phyloP scores from a whole-genome alignment of 2,888 invertebrate genomes.

The Drosophila multiciliata region DNA sequence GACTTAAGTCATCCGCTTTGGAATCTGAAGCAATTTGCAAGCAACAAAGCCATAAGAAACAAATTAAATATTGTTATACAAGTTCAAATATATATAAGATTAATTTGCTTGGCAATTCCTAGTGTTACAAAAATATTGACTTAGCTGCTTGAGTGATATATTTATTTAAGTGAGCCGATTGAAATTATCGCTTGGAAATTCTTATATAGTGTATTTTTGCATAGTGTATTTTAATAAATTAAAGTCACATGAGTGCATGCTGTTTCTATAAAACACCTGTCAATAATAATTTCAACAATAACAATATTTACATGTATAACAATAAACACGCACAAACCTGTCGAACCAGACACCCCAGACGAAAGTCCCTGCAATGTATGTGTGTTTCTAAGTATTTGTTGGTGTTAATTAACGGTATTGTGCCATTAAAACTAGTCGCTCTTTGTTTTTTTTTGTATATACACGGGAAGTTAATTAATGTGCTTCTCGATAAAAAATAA shows the following conservation, averaged over 20 bases:
- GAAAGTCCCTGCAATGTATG: slow-evolving; percentile 27
- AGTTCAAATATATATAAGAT: not conserved
- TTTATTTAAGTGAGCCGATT: not conserved
- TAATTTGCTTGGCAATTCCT: not conserved
- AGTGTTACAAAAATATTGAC: not conserved
- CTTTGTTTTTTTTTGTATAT: not conserved
- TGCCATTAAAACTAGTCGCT: slow-evolving; percentile 30
- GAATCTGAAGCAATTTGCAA: not conserved
- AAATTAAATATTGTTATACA: not conserved
- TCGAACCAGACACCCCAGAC: slow-evolving; percentile 49
- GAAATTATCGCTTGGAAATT: not conserved
- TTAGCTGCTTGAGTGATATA: not conserved
- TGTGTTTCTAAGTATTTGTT: slow-evolving; percentile 3
- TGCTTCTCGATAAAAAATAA: slow-evolving; percentile 8
- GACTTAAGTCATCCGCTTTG: not conserved
- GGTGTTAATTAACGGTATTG: slow-evolving; percentile 34
- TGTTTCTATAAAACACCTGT: slow-evolving; percentile 43
- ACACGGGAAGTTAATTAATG: not conserved
- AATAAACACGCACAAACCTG: slow-evolving; percentile 55
- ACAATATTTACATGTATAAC: slow-evolving; percentile 10
- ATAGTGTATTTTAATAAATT: not conserved
- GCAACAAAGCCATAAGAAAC: not conserved
- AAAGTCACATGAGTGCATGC: slow-evolving; percentile 10
- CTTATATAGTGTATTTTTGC: not conserved
- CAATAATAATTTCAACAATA: slow-evolving; percentile 12